Conservation (phyloP, 2,797 vertebrate species). For the Sebastolobus altivelis region DNA sequence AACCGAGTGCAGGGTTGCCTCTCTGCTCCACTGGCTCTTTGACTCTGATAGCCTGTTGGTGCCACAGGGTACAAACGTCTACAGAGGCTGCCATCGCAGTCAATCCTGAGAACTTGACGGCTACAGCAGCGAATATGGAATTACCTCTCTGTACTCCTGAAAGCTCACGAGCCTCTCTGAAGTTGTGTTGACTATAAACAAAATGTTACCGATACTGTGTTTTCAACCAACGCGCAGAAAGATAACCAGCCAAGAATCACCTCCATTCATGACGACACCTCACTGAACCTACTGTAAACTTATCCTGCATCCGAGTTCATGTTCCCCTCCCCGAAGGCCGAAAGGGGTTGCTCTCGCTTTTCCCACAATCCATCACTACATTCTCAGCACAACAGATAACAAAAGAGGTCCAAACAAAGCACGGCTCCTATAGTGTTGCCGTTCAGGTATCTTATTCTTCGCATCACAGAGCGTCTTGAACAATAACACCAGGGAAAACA, state of each 20-base stretch:
- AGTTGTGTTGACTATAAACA: background rate
- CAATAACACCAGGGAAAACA: conserved; percentile 34
- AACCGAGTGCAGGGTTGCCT: conserved; percentile 58
- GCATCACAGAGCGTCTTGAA: conserved; percentile 30
- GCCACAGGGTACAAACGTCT: conserved; percentile 75
- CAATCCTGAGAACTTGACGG: conserved; percentile 42
- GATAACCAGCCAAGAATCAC: background rate
- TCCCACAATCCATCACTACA: conserved; percentile 67
- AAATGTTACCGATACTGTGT: background rate
- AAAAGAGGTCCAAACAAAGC: conserved; percentile 73
- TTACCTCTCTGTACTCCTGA: background rate
- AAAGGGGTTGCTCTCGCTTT: conserved; percentile 28
- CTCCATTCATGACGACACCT: conserved; percentile 3
- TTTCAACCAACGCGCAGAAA: background rate
- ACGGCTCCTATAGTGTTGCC: conserved; percentile 37
- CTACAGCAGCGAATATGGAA: conserved; percentile 12
- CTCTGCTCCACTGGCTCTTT: conserved; percentile 78
- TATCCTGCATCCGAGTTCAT: conserved; percentile 46
- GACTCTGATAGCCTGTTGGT: conserved; percentile 78
- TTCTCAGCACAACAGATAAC: conserved; percentile 64
- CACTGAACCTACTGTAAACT: conserved; percentile 55
- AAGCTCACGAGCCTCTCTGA: background rate
- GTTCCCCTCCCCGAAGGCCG: conserved; percentile 39
- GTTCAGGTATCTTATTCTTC: conserved; percentile 56
- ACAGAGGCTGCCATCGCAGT: conserved; percentile 41